A percentile compares a stretch with the other conserved stretches of the same genome.
phyloP scores from a whole-genome alignment of 2,113 vertebrate genomes.

The Psittacula cyanocephala region DNA sequence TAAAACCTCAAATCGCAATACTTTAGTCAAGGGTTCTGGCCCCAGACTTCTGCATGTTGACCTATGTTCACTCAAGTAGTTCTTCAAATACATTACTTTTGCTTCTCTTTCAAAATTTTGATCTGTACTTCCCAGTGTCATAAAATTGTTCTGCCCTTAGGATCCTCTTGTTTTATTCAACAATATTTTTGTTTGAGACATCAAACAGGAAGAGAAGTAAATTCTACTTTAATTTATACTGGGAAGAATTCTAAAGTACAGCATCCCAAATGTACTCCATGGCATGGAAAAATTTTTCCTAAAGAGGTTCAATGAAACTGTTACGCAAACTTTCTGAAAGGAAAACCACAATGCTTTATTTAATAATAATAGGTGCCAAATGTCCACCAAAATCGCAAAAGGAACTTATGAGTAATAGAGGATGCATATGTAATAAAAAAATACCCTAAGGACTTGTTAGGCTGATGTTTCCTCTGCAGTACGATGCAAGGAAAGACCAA shows the following conservation, averaged over 20 bases:
- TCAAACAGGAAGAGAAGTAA: background rate
- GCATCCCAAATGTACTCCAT: background rate
- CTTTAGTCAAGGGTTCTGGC: background rate
- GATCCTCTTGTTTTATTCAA: background rate
- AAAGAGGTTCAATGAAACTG: background rate
- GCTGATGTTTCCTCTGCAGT: conserved; percentile 80
- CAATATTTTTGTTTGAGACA: background rate
- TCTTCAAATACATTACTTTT: background rate
- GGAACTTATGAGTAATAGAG: conserved; percentile 78
- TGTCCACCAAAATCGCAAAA: conserved; percentile 71
- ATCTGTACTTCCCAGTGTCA: background rate
- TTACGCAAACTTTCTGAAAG: conserved; percentile 8
- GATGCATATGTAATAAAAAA: conserved; percentile 79
- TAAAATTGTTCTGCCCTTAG: background rate
- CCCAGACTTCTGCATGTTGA: background rate
- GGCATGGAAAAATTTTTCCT: background rate
- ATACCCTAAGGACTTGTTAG: conserved; percentile 81
- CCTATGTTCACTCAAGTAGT: background rate
- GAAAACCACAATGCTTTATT: conserved; percentile 59
- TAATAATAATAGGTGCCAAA: conserved; percentile 74
- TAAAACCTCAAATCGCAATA: background rate
- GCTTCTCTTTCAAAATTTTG: background rate
- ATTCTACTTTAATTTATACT: background rate
- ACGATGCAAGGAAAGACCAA: conserved; percentile 79
- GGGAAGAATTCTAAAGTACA: background rate